Evolutionary conservation across 2,888 invertebrate species (phyloP).

Genomic region (Synergus gifuensis): DNA sequence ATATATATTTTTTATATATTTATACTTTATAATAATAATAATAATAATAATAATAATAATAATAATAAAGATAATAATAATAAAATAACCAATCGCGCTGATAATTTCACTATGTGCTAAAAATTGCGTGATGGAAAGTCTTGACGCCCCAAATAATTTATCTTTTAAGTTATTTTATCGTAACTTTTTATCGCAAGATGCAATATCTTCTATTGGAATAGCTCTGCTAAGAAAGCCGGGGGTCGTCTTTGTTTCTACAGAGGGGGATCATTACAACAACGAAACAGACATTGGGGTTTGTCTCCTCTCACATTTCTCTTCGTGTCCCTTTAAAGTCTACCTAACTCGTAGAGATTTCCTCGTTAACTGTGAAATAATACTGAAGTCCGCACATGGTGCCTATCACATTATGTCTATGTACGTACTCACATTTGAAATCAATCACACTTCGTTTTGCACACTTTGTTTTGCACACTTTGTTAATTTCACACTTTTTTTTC

Average conservation of each 20-base stretch:
- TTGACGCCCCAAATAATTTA: constrained; percentile 18
- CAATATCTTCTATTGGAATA: constrained; percentile 31
- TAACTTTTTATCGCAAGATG: constrained; percentile 14
- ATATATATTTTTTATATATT: constrained; percentile 57
- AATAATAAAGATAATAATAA: constrained; percentile 61
- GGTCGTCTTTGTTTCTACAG: constrained; percentile 17
- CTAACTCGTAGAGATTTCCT: constrained; percentile 61
- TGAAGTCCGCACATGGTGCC: constrained; percentile 78
- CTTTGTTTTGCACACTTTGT: constrained; percentile 42
- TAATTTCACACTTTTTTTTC: constrained; percentile 14
- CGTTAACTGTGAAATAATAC: constrained; percentile 77
- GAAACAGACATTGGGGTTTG: constrained; percentile 42
- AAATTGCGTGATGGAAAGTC: neutral
- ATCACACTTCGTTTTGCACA: constrained; percentile 43
- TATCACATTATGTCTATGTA: constrained; percentile 76
- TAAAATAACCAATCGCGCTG: constrained; percentile 67
- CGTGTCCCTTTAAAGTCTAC: constrained; percentile 60
- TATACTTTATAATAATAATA: constrained; percentile 52
- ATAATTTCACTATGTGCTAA: neutral
- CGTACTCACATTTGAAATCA: constrained; percentile 50
- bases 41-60: constrained; percentile 55
- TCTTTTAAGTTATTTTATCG: constrained; percentile 15
- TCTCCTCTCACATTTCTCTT: constrained; percentile 53
- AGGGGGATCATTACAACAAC: constrained; percentile 21
- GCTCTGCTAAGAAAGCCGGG: constrained; percentile 37